phyloP scores from a whole-genome alignment of 1,140 invertebrate species.

The Metaphire vulgaris region DNA sequence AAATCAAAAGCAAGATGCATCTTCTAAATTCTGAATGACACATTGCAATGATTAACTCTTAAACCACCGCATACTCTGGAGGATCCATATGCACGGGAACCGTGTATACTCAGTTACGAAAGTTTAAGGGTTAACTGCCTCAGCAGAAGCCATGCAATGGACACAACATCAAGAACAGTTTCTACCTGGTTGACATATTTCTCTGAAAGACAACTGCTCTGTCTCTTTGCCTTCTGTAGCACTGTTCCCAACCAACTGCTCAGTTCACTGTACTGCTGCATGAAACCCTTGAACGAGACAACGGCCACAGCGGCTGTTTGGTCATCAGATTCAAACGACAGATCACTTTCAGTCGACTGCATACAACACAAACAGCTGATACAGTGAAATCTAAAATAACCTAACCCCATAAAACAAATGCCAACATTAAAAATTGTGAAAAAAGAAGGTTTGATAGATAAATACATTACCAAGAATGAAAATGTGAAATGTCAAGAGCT shows the following conservation, averaged over 20 bases:
- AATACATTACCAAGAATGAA: too few relatives aligned
- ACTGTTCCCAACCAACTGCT: constrained; percentile 72
- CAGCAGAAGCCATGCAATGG: too few relatives aligned
- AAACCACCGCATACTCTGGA: too few relatives aligned
- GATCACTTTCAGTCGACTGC: constrained; percentile 71
- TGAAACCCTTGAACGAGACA: constrained; percentile 66
- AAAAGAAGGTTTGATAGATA: too few relatives aligned
- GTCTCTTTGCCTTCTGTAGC: constrained; percentile 51
- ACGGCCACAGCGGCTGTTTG: constrained; percentile 53
- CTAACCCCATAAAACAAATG: neutral
- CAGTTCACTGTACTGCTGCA: constrained; percentile 70
- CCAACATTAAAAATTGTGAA: too few relatives aligned
- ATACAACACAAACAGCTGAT: constrained; percentile 37
- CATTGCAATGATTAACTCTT: too few relatives aligned
- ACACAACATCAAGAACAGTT: too few relatives aligned
- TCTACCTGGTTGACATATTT: constrained; percentile 49
- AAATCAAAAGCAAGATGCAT: constrained; percentile 5
- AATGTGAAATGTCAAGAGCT: too few relatives aligned
- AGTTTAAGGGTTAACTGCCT: too few relatives aligned
- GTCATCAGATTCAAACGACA: constrained; percentile 61
- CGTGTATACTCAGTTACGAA: too few relatives aligned
- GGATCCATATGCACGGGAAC: too few relatives aligned
- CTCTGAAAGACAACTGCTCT: constrained; percentile 40
- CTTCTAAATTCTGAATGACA: too few relatives aligned
- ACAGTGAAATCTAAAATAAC: constrained; percentile 15